phyloP scores from a whole-genome alignment of 2,113 vertebrate genomes.

The Pipra filicauda region DNA sequence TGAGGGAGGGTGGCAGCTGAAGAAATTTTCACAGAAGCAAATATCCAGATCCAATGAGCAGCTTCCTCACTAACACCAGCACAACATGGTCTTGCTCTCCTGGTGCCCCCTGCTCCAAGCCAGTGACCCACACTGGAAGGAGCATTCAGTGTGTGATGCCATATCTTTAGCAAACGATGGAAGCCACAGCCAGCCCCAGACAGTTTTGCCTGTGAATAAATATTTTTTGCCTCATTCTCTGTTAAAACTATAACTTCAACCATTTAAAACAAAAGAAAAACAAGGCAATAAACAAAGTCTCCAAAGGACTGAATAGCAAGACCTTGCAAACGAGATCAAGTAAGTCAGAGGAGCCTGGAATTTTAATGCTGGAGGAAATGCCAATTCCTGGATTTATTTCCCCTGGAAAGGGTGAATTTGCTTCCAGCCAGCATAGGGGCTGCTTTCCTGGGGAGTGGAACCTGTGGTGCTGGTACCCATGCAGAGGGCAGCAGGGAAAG shows the following conservation, averaged over 20 bases:
- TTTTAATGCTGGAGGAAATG: not conserved
- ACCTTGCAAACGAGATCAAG: not conserved
- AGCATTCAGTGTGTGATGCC: accelerated
- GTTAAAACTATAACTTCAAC: not conserved
- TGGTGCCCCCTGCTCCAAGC: not conserved
- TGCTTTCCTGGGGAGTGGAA: not conserved
- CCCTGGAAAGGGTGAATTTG: not conserved
- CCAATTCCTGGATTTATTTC: not conserved
- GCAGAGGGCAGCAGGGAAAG: not conserved
- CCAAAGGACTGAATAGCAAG: not conserved
- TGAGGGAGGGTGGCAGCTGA: not conserved
- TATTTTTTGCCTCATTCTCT: not conserved
- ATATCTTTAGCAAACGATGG: not conserved
- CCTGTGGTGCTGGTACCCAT: not conserved
- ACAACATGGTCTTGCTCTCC: not conserved
- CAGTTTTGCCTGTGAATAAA: not conserved
- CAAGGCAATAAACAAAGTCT: not conserved
- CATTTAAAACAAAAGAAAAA: not conserved
- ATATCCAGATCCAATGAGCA: not conserved
- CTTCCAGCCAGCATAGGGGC: not conserved
- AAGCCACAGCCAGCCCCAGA: not conserved
- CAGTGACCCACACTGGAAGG: not conserved
- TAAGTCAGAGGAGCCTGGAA: not conserved
- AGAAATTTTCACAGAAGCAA: not conserved
- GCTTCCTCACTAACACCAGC: not conserved